Evolutionary conservation across 2,888 invertebrate species (phyloP), one percentile per base, ranked within the genome.

Genomic region (Stramonita haemastoma): DNA sequence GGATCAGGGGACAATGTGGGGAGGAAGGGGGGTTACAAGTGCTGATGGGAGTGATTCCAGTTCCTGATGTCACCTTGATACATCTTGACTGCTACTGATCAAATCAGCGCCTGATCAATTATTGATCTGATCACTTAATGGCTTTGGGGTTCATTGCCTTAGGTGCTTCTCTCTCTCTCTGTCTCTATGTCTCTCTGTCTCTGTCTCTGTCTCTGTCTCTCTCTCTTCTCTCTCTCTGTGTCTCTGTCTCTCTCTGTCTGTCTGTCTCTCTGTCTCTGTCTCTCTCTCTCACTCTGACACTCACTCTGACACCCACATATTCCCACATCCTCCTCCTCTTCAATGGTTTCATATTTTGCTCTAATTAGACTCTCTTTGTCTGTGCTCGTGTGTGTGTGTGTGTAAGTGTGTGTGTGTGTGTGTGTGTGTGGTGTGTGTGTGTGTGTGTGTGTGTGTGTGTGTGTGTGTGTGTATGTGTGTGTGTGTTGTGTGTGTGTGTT

Each of bases 121-220:
- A 46, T 46, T 46, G 46, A 46, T 46, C 46, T 46, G 46, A 46
- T 46, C 46, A 46, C 46, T 46, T 36, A 22, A 26, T 83, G 32
- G 29, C n/a, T 32, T 19, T 83, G 29, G 22, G 36, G 57, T 32
- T 86, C 29, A 60, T n/a, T 86, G 60, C 29, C 60, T 26, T 29
- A 17, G 29, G 19, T 29, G n/a, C 87, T 87, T 11, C 32, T 34
- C 66, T 13, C 13, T 22, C 66, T 66, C 66, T 6, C 66, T 66
- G 66, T 66, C 66, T 66, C 66, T 66, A 13, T 66, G 66, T 66
- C 66, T 66, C 1, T 66, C 66, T 66, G 19, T 34, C 22, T 46
- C 87, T 87, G 34, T 70, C 87, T 66, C 73, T 87, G 34, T 87
- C 87, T 70, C 73, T 87, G 70, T 87, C 87, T 70, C 32, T 87